Percentiles rank a stretch among this genome's conserved stretches.
Conservation (phyloP, 2,113 vertebrate species). For the Larimichthys crocea region DNA sequence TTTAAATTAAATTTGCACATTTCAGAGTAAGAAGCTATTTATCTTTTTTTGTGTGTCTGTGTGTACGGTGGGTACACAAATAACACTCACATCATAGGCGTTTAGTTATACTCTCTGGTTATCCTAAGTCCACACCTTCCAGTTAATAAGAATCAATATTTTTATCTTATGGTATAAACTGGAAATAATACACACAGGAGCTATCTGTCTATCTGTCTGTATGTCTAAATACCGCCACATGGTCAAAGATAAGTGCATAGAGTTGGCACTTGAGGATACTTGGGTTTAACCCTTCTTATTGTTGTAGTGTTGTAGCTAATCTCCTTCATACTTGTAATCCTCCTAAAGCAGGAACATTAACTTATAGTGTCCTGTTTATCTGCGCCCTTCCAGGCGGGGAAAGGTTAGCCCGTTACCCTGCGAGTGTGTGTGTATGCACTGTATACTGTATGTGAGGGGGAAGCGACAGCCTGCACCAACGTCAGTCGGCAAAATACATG, state of each 20-base stretch:
- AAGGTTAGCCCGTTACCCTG: constrained; percentile 51
- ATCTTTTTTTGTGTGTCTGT: background rate
- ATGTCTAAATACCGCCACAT: constrained; percentile 34
- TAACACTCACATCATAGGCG: too few relatives aligned
- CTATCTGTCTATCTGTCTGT: constrained; percentile 28
- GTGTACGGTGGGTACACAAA: background rate
- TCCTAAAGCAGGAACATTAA: constrained; percentile 69
- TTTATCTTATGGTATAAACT: background rate
- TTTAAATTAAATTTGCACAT: background rate
- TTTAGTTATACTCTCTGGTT: too few relatives aligned
- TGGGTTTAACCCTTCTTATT: constrained; percentile 71
- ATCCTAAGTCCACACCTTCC: too few relatives aligned
- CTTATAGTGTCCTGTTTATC: constrained; percentile 66
- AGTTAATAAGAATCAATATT: background rate
- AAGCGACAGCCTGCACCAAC: constrained; percentile 60
- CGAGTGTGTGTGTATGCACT: background rate
- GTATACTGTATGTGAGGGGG: constrained; percentile 47
- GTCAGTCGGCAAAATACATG: constrained; percentile 69
- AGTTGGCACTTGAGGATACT: constrained; percentile 53
- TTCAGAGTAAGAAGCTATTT: background rate
- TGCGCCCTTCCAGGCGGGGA: constrained; percentile 64
- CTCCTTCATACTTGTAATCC: constrained; percentile 79
- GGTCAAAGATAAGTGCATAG: constrained; percentile 50
- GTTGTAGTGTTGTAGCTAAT: constrained; percentile 73
- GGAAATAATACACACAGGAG: too few relatives aligned